Evolutionary conservation across 2,113 vertebrate genomes (phyloP).

Genomic region (Zosterops borbonicus): DNA sequence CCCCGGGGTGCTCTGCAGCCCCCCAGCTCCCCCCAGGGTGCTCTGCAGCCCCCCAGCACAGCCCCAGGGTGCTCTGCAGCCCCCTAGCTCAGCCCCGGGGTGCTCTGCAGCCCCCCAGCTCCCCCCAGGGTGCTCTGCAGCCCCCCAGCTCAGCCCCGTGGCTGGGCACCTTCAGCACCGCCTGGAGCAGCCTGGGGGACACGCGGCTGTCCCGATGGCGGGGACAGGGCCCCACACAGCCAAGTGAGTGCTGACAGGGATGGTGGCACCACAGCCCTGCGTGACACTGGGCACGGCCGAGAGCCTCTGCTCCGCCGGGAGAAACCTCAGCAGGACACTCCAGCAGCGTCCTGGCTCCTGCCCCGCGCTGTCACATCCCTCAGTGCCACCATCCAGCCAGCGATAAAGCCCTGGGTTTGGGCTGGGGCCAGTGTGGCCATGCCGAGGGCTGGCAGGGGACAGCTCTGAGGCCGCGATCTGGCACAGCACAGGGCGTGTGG

Average conservation of each 20-base stretch:
- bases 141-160: too few relatives aligned
- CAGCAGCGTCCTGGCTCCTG: background rate
- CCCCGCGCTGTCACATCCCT: background rate
- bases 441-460: background rate
- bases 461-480: background rate
- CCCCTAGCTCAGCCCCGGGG: too few relatives aligned
- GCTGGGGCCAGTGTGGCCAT: background rate
- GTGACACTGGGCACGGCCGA: background rate
- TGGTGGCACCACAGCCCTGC: fast-evolving
- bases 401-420: background rate
- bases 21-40: fast-evolving
- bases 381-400: background rate
- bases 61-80: too few relatives aligned
- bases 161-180: background rate
- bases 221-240: background rate
- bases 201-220: fast-evolving
- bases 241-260: fast-evolving
- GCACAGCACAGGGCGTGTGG: background rate
- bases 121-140: too few relatives aligned
- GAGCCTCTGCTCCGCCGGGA: background rate
- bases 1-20: background rate
- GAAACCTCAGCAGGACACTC: background rate
- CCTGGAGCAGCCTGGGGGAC: fast-evolving
- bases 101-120: too few relatives aligned
- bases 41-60: too few relatives aligned